phyloP scores from a whole-genome alignment of 2,888 invertebrate species.

The Plagiodera versicolora region DNA sequence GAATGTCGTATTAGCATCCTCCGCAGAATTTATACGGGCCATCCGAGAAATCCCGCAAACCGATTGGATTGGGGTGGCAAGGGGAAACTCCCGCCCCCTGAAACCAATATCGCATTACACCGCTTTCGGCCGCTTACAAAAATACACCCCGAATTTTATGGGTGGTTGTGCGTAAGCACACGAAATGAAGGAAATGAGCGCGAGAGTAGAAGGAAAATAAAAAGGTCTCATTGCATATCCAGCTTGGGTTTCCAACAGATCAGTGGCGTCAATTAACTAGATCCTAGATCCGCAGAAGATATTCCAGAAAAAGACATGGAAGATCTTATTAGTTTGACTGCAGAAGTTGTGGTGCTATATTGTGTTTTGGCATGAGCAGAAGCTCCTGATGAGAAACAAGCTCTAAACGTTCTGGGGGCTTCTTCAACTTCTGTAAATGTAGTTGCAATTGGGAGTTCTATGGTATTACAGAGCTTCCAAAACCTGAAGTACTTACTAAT shows the following conservation, averaged over 20 bases:
- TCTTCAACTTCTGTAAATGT: too few species aligned
- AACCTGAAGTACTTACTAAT: too few species aligned
- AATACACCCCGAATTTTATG: constrained; percentile 54
- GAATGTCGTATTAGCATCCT: constrained; percentile 48
- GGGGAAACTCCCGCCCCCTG: constrained; percentile 29
- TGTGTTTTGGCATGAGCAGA: too few species aligned
- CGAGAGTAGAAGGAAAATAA: constrained; percentile 50
- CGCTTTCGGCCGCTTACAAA: constrained; percentile 50
- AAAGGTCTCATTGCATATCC: constrained; percentile 51
- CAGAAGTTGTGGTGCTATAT: too few species aligned
- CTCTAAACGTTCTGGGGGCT: too few species aligned
- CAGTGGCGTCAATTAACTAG: constrained; percentile 1
- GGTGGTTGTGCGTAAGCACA: constrained; percentile 52
- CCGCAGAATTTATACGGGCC: constrained; percentile 37
- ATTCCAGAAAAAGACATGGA: too few species aligned
- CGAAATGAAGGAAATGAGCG: constrained; percentile 51
- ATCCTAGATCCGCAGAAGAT: too few species aligned
- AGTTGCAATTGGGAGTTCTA: too few species aligned
- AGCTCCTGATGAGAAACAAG: too few species aligned
- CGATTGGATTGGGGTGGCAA: constrained; percentile 45
- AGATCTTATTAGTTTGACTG: too few species aligned
- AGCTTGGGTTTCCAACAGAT: constrained; percentile 45
- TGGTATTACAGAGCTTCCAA: too few species aligned
- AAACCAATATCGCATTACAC: constrained; percentile 53
- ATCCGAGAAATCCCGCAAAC: constrained; percentile 49